Base-by-base conservation (phyloP, 2,888 invertebrate genomes). In the Lochmaea capreae region DNA sequence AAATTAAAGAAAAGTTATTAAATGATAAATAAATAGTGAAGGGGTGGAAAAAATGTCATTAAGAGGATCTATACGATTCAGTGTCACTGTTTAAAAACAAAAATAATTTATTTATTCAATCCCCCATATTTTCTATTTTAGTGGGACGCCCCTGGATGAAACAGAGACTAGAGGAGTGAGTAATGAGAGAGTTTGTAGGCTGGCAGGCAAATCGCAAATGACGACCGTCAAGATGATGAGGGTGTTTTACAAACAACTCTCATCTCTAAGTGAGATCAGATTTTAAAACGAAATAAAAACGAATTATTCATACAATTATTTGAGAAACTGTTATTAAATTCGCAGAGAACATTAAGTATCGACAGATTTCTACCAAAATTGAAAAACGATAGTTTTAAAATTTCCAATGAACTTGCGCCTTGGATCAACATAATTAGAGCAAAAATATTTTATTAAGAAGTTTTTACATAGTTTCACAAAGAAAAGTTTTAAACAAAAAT, bases 171-270 rank as follows among this genome's bases (percentile, higher is more conserved):
- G 43, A 42, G 58, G 26, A 65, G 58, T 58, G 63, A 71, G 65
- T 71, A 71, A 71, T 71, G 71, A 71, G 65, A 54, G 65, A 71
- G 71, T 71, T 71, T 71, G 57, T 54, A 65, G 71, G 58, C 71
- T 65, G 58, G 46, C 57, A 46, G 71, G 46, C 26, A 71, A 71
- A 71, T 71, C 65, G 46, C 26, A 71, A 71, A 71, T 71, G 65
- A 58, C 71, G 71, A 49, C 61, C 62, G 42, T 63, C 33, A 63
- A 52, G 63, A 63, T 70, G 62, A 69, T 69, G 68, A 70, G 49
- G 70, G 70, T 70, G 63, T 70, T 70, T 70, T 52, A 52, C 63
- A 70, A 70, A 70, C 63, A 70, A 52, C 22, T 33, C 58, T 68
- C 42, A 33, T 57, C 66, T 52, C 33, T 39, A 52, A 54, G 39